Conservation (phyloP, 1,140 invertebrate species). For the Drosophila neocordata region DNA sequence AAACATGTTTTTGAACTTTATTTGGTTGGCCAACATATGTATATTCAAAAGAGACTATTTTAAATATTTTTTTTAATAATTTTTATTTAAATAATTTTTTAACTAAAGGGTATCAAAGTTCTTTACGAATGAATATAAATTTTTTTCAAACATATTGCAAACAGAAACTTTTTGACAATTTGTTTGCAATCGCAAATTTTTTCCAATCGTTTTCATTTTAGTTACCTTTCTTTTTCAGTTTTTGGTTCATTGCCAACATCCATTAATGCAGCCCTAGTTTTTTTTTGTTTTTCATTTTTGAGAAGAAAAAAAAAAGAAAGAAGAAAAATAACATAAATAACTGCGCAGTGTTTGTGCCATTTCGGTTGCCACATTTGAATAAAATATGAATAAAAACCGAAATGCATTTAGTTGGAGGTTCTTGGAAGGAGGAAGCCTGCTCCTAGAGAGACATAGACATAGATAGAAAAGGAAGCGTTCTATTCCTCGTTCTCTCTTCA, state of each 20-base stretch:
- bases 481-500: background rate
- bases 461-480: slow-evolving; percentile 27
- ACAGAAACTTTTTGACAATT: background rate
- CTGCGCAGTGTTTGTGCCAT: slow-evolving; percentile 76
- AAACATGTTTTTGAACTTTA: too few species aligned
- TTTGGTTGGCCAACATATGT: too few species aligned
- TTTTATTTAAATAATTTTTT: too few species aligned
- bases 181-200: background rate
- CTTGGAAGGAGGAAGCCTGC: background rate
- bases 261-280: slow-evolving; percentile 37
- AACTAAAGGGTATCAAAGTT: too few species aligned
- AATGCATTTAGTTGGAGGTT: slow-evolving; percentile 70
- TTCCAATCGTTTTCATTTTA: background rate
- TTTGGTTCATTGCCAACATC: slow-evolving; percentile 46
- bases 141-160: too few species aligned
- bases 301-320: slow-evolving; percentile 2
- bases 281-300: background rate
- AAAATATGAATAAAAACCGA: slow-evolving; percentile 79
- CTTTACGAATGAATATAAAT: too few species aligned
- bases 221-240: background rate
- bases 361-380: slow-evolving; percentile 78
- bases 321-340: slow-evolving; percentile 70
- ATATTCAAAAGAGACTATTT: too few species aligned
- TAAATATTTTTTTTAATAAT: too few species aligned
- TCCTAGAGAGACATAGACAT: slow-evolving; percentile 17